phyloP scores from a whole-genome alignment of 2,888 invertebrate species.

The Erebia aethiops region DNA sequence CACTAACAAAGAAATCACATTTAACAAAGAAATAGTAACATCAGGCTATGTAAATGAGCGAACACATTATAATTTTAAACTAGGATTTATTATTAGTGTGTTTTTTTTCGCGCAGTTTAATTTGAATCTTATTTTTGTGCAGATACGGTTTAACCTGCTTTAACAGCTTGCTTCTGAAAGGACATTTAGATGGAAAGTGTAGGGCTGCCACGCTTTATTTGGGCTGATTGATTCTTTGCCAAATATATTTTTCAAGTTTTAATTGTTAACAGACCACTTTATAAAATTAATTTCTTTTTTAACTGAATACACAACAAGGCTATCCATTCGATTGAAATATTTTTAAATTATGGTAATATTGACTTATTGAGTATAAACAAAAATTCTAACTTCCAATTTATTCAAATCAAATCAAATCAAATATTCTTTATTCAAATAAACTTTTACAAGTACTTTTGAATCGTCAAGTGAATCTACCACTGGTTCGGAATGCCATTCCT shows the following conservation, averaged over 20 bases:
- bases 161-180: not conserved
- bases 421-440: too few relatives aligned
- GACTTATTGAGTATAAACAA: too few relatives aligned
- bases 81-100: constrained; percentile 25
- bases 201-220: constrained; percentile 13
- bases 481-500: too few relatives aligned
- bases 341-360: too few relatives aligned
- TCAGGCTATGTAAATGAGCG: constrained; percentile 30
- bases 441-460: too few relatives aligned
- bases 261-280: not conserved
- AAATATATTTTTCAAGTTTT: not conserved
- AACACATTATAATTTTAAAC: constrained; percentile 37
- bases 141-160: constrained; percentile 23
- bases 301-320: too few relatives aligned
- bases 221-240: not conserved
- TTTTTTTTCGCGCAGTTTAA: constrained; percentile 10
- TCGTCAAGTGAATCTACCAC: too few relatives aligned
- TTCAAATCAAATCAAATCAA: too few relatives aligned
- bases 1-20: constrained; percentile 20
- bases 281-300: too few relatives aligned
- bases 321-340: too few relatives aligned
- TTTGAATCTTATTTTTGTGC: constrained; percentile 3
- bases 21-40: constrained; percentile 32
- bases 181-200: not conserved
- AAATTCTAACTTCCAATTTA: too few relatives aligned